phyloP scores from a whole-genome alignment of 2,888 invertebrate species.

The Agrilus biguttatus region DNA sequence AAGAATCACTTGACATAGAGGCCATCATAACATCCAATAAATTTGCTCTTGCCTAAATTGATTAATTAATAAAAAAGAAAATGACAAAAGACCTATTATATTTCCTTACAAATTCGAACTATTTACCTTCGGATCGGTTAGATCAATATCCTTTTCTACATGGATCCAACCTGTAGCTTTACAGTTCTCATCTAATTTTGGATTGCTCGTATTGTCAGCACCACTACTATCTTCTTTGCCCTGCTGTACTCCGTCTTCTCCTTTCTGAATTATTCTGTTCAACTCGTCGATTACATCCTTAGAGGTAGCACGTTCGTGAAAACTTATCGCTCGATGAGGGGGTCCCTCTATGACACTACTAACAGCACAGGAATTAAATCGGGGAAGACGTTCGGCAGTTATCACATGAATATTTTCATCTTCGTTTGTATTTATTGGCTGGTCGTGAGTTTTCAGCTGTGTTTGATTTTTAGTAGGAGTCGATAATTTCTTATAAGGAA shows the following conservation, averaged over 20 bases:
- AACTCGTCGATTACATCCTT: constrained; percentile 65
- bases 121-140: constrained; percentile 61
- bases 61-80: background rate
- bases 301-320: constrained; percentile 59
- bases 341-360: constrained; percentile 34
- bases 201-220: constrained; percentile 11
- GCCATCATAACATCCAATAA: constrained; percentile 59
- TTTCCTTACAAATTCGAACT: background rate
- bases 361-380: constrained; percentile 23
- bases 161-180: constrained; percentile 69
- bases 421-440: constrained; percentile 20
- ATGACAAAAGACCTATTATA: background rate
- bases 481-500: constrained; percentile 37
- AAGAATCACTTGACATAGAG: constrained; percentile 49
- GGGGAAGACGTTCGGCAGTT: constrained; percentile 27
- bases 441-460: constrained; percentile 29
- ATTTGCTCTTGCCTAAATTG: constrained; percentile 54
- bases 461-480: constrained; percentile 26
- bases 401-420: constrained; percentile 22
- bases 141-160: constrained; percentile 61
- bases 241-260: constrained; percentile 28
- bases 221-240: constrained; percentile 6
- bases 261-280: constrained; percentile 47
- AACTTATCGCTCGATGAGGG: constrained; percentile 45
- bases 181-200: constrained; percentile 45